These are phyloP conservation scores for Melanotaenia nigrans DNA, from an alignment of 2,797 vertebrate species.

Conservation along the genomic window DNA sequence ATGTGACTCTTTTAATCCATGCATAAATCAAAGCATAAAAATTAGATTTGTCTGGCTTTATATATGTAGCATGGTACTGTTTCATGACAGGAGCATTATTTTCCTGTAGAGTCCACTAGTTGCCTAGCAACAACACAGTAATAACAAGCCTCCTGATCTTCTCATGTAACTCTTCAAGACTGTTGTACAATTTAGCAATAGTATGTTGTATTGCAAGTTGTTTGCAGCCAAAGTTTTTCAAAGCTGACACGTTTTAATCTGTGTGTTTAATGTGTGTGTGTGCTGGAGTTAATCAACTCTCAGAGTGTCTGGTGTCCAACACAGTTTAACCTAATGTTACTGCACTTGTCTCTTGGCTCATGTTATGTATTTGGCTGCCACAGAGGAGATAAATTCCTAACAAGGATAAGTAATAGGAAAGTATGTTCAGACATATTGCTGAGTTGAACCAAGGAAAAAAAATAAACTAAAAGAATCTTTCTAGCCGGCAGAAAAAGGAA, in stretches of 20 bases:
- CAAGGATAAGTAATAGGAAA: constrained; percentile 23
- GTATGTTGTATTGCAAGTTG: background rate
- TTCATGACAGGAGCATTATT: background rate
- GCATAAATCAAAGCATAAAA: background rate
- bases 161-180: background rate
- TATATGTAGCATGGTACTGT: background rate
- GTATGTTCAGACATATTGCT: background rate
- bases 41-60: background rate
- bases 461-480: background rate
- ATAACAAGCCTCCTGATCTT: background rate
- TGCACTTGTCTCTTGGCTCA: constrained; percentile 30
- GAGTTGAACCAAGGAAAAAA: background rate
- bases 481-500: background rate
- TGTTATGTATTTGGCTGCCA: constrained; percentile 20
- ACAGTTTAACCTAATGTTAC: constrained; percentile 35
- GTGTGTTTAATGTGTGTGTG: background rate
- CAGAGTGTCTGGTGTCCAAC: constrained; percentile 19
- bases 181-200: background rate
- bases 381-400: constrained; percentile 36
- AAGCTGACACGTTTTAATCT: background rate
- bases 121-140: constrained; percentile 9
- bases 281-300: constrained; percentile 31
- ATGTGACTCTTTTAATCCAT: background rate
- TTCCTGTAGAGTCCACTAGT: background rate
- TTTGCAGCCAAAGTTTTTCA: background rate